These are phyloP conservation scores for Ametastegia equiseti DNA, from an alignment of 2,888 invertebrate genomes.

Conservation along the genomic window DNA sequence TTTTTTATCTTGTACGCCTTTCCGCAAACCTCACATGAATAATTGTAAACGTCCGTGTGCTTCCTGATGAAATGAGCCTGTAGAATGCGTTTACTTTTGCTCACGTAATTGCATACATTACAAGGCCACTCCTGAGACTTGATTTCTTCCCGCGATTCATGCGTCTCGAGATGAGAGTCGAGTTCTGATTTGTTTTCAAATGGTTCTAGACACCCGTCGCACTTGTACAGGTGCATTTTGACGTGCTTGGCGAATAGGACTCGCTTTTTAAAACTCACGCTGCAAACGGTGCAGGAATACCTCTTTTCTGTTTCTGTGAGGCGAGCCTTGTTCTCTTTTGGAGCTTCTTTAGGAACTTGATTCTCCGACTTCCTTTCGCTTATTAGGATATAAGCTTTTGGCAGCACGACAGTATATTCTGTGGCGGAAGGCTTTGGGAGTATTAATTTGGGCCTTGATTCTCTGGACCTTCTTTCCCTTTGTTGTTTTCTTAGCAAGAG, in stretches of 20 bases:
- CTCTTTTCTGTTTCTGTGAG: too few relatives aligned
- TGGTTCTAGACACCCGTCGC: slow-evolving; percentile 7
- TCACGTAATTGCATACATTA: slow-evolving; percentile 28
- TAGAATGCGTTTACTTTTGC: slow-evolving; percentile 53
- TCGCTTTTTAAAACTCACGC: slow-evolving; percentile 9
- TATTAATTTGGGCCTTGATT: slow-evolving; percentile 23
- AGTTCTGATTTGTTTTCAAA: slow-evolving; percentile 61
- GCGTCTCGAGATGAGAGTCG: slow-evolving; percentile 76
- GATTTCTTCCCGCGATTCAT: neutral
- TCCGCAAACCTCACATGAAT: slow-evolving; percentile 63
- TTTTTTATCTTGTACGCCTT: slow-evolving; percentile 66
- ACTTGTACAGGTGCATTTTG: slow-evolving; percentile 20
- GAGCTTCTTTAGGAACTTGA: neutral
- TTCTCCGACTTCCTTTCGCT: neutral
- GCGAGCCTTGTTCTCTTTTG: neutral
- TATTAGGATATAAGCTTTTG: slow-evolving; percentile 19
- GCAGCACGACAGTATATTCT: slow-evolving; percentile 18
- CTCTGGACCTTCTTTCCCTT: neutral
- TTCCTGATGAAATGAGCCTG: slow-evolving; percentile 57
- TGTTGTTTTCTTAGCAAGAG: slow-evolving; percentile 38
- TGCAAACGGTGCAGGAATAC: slow-evolving; percentile 6
- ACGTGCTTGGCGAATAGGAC: neutral
- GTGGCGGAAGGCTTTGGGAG: slow-evolving; percentile 29
- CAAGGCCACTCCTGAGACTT: slow-evolving; percentile 29
- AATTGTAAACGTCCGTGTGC: slow-evolving; percentile 63